phyloP scores from a whole-genome alignment of 2,888 invertebrate genomes.

The Heliconius erato region DNA sequence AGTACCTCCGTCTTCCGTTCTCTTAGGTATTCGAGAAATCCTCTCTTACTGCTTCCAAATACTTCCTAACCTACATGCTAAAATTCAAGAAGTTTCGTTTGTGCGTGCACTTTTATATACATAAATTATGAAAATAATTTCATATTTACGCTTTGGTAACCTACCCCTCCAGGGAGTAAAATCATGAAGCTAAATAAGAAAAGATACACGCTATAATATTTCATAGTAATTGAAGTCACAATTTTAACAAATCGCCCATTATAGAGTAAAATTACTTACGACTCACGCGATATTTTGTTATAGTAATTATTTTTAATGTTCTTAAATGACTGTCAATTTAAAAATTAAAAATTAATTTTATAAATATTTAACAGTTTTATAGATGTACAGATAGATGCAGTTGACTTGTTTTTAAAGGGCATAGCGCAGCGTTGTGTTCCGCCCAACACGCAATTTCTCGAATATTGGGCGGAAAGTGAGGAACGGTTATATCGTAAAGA shows the following conservation, averaged over 20 bases:
- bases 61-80: too few species aligned
- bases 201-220: slow-evolving; percentile 23
- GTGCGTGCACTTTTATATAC: too few species aligned
- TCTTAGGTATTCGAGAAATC: too few species aligned
- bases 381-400: not conserved
- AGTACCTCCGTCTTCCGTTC: too few species aligned
- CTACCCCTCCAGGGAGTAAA: not conserved
- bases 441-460: too few species aligned
- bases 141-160: not conserved
- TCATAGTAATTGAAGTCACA: slow-evolving; percentile 16
- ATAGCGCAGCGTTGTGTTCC: too few species aligned
- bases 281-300: slow-evolving; percentile 23
- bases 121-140: too few species aligned
- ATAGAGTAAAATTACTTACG: slow-evolving; percentile 23
- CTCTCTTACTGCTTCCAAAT: too few species aligned
- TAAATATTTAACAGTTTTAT: not conserved
- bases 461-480: too few species aligned
- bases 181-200: not conserved
- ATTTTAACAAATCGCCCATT: slow-evolving; percentile 40
- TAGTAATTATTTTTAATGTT: slow-evolving; percentile 31
- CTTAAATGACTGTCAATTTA: slow-evolving; percentile 11
- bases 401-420: not conserved
- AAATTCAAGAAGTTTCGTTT: too few species aligned
- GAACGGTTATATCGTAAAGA: too few species aligned
- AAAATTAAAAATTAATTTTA: slow-evolving; percentile 17